Conservation (phyloP, 2,113 vertebrate species). For the Calyptommatus sinebrachiatus region DNA sequence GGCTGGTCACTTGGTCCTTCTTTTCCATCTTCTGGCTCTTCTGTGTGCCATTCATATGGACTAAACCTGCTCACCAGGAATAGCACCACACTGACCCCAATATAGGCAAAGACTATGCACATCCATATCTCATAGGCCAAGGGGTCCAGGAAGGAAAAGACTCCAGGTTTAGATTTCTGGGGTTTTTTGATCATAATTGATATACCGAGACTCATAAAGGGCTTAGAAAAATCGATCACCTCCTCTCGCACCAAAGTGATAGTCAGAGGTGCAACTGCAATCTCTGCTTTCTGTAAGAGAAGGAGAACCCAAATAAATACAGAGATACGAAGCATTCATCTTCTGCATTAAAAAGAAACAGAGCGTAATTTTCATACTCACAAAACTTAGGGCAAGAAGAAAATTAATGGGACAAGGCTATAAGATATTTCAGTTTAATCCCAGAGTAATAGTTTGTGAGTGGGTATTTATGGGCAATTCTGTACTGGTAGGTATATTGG, state of each 20-base stretch:
- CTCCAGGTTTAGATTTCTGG: constrained; percentile 98
- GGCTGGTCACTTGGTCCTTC: constrained; percentile 93
- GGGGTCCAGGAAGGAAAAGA: constrained; percentile 98
- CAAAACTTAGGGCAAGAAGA: background rate
- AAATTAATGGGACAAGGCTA: background rate
- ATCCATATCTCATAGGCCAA: constrained; percentile 99
- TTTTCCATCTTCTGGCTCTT: constrained; percentile 93
- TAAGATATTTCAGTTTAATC: background rate
- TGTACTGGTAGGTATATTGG: too few relatives aligned
- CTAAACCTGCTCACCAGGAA: constrained; percentile 99
- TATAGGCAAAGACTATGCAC: constrained; percentile 99
- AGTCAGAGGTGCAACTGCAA: constrained; percentile 95
- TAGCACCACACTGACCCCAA: constrained; percentile 98
- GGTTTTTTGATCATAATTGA: constrained; percentile 99
- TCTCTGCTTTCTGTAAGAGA: constrained; percentile 93
- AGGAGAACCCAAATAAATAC: constrained; percentile 64
- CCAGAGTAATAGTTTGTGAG: too few relatives aligned
- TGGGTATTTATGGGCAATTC: too few relatives aligned
- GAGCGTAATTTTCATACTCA: too few relatives aligned
- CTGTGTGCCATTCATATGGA: constrained; percentile 96
- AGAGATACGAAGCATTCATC: background rate
- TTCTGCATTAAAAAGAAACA: background rate
- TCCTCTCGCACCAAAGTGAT: constrained; percentile 98
- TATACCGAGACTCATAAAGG: constrained; percentile 99
- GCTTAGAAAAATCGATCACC: constrained; percentile 99